phyloP scores from a whole-genome alignment of 92 coral and sea anemone species.

The Porites cylindrica region DNA sequence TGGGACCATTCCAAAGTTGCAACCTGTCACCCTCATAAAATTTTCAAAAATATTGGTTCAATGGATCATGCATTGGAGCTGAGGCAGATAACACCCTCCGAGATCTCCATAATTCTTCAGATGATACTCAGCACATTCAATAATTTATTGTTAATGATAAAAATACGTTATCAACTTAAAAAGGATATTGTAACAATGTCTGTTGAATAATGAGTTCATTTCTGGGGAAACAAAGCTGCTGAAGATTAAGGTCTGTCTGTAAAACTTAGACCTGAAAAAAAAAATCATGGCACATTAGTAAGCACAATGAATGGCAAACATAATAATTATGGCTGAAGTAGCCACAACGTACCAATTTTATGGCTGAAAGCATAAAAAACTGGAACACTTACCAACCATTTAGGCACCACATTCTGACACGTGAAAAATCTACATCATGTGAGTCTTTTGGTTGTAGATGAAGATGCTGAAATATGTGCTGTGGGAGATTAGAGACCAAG shows the following conservation, averaged over 20 bases:
- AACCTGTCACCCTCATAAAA: too few species aligned
- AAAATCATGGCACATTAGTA: too few species aligned
- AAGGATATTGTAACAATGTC: slow-evolving; percentile 94
- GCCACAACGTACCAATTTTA: too few species aligned
- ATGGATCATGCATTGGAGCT: too few species aligned
- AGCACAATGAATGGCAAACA: neutral
- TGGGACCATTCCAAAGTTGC: too few species aligned
- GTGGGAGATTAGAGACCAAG: slow-evolving; percentile 3
- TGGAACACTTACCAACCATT: slow-evolving; percentile 83
- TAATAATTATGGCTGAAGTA: neutral
- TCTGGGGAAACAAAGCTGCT: slow-evolving; percentile 94
- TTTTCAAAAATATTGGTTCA: too few species aligned
- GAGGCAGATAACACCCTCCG: too few species aligned
- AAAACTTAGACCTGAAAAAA: slow-evolving; percentile 87
- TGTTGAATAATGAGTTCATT: slow-evolving; percentile 87
- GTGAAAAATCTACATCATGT: slow-evolving; percentile 96
- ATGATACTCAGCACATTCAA: too few species aligned
- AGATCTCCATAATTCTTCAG: too few species aligned
- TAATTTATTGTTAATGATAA: too few species aligned
- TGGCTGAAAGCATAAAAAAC: neutral
- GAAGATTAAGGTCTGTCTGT: slow-evolving; percentile 91
- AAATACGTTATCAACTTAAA: neutral
- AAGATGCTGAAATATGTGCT: slow-evolving; percentile 92
- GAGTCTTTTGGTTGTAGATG: slow-evolving; percentile 92
- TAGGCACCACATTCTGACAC: slow-evolving; percentile 97